Base-by-base conservation (phyloP, 2,888 invertebrate genomes). In the Heliconius sara region DNA sequence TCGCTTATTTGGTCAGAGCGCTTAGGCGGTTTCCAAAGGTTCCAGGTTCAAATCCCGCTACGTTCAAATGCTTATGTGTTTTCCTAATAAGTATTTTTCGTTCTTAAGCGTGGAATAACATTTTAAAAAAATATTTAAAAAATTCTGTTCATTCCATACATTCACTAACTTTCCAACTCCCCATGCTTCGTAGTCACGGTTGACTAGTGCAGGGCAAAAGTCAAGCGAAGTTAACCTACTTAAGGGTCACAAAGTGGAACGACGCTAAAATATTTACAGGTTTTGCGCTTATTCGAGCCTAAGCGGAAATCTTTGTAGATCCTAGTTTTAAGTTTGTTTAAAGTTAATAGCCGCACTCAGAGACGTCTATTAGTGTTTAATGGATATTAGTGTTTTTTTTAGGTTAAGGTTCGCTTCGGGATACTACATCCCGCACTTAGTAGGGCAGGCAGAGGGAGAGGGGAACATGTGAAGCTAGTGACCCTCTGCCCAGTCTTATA, bases 211-310 rank as follows among this genome's bases (percentile, higher is more conserved):
- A 79, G 77, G 78, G 77, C 57, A 80, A 77, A 75, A 82, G 82
- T 81, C 83, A 81, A 80, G 82, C 81, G 77, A 80, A 77, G 76
- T 74, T 78, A 88, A 88, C 88, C 88, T 87, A 88, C 86, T 88
- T 82, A 87, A 88, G 81, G 79, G 84, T 71, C 73, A 82, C 84
- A 83, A 88, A 87, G 83, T 86, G 84, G 88, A 84, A 80, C 87
- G 84, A 82, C 82, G 82, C 83, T 86, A 85, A 86, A 88, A 88
- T 88, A 88, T 88, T 88, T 86, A 88, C 87, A 86, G 86, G 84
- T 74, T 77, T 81, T 80, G 83, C 84, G 79, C 83, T 83, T 80
- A 77, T 74, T 80, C 82, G 78, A 76, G 80, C 80, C 80, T 72
- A 71, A 82, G 79, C 79, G 75, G 80, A 79, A n/a, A 77, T 70